phyloP scores from a whole-genome alignment of 2,113 vertebrate genomes.

The Catagonus wagneri region DNA sequence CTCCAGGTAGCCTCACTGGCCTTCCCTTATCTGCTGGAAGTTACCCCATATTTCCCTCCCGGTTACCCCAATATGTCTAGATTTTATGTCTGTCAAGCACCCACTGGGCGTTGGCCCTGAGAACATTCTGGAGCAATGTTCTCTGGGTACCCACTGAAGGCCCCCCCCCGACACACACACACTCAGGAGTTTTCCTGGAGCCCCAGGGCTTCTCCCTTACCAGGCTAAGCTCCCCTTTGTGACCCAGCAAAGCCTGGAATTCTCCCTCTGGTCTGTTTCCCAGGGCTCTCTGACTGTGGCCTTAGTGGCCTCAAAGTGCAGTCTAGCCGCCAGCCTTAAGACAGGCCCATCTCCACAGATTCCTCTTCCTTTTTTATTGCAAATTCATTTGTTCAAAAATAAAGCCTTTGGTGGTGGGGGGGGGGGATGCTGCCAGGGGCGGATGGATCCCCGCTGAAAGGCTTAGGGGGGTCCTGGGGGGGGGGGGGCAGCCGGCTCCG shows the following conservation, averaged over 20 bases:
- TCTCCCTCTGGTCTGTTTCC: slow-evolving; percentile 70
- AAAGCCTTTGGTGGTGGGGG: slow-evolving; percentile 63
- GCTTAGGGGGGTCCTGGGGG: background rate
- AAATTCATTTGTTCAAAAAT: slow-evolving; percentile 76
- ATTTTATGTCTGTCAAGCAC: too few relatives aligned
- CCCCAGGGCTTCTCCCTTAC: background rate
- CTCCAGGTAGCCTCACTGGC: background rate
- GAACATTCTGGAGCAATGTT: background rate
- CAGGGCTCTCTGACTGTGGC: slow-evolving; percentile 67
- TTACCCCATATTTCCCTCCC: fast-evolving
- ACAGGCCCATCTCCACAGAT: background rate
- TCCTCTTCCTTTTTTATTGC: slow-evolving; percentile 76
- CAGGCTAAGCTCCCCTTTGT: slow-evolving; percentile 65
- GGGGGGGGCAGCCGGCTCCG: background rate
- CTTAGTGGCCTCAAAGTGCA: background rate
- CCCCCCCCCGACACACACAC: background rate
- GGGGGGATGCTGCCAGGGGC: background rate
- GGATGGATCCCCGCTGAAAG: slow-evolving; percentile 63
- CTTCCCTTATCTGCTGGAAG: background rate
- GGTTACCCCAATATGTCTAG: too few relatives aligned
- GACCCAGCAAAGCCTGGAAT: slow-evolving; percentile 75
- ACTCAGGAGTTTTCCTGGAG: slow-evolving; percentile 70
- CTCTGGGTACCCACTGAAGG: background rate
- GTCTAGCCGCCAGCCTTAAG: background rate
- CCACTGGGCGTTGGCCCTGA: background rate